Percentiles rank a stretch among this genome's conserved stretches.
phyloP scores from a whole-genome alignment of 2,888 invertebrate genomes.

The Chrysomela aeneicollis region DNA sequence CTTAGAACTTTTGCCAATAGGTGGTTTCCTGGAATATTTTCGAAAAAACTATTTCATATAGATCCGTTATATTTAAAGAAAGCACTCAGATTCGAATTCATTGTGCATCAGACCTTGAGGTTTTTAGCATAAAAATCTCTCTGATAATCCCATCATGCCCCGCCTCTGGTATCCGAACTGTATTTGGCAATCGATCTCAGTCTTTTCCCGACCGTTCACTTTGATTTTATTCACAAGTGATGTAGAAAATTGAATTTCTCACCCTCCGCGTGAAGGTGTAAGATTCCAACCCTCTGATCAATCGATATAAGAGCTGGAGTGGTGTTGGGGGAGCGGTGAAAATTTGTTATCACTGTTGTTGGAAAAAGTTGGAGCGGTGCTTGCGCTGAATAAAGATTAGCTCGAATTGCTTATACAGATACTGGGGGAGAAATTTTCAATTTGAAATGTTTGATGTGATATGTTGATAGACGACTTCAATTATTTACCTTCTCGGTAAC shows the following conservation, averaged over 20 bases:
- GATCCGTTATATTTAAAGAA: too few species aligned
- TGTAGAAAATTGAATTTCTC: constrained; percentile 64
- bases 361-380: not conserved
- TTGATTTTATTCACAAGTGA: constrained; percentile 63
- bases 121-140: not conserved
- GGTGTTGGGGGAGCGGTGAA: constrained; percentile 1
- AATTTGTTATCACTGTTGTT: not conserved
- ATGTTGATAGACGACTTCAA: too few species aligned
- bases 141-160: not conserved
- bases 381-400: constrained; percentile 5
- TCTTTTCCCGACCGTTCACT: constrained; percentile 51
- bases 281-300: constrained; percentile 39
- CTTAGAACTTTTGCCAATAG: too few species aligned
- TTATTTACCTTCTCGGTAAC: too few species aligned
- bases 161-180: constrained; percentile 15
- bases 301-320: constrained; percentile 20
- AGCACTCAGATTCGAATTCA: too few species aligned
- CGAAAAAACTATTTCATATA: too few species aligned
- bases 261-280: constrained; percentile 51
- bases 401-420: not conserved
- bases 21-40: too few species aligned
- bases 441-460: too few species aligned
- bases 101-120: too few species aligned
- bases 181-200: constrained; percentile 47
- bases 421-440: not conserved